Base-by-base conservation (phyloP, 2,113 vertebrate species). In the Melospiza georgiana region DNA sequence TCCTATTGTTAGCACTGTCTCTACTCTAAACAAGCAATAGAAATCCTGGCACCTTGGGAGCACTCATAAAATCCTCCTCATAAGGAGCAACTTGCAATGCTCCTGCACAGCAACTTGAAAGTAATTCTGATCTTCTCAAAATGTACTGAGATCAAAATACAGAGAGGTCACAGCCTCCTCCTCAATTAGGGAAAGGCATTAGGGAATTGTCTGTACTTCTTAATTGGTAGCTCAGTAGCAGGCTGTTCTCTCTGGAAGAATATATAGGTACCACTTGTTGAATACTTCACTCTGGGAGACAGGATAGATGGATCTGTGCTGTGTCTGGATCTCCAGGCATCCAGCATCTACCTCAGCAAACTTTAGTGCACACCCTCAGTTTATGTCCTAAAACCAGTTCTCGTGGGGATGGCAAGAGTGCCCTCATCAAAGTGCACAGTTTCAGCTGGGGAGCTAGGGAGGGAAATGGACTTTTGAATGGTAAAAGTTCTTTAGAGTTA, bases 341-440 rank as follows among this genome's bases (percentile, higher is more conserved):
- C 54, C 63, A 73, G 25, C 33, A 83, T 7, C 24, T 57, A 28
- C 57, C 22, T 48, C 58, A 65, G 33, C 35, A 79, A 46, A 10
- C 9, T 77, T 93, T 59, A 21, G 39, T 67, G 13, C 21, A 43
- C 11, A 55, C 5, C 12, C 4, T 33, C 65, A 55, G 11, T 72
- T 84, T 61, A 28, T 44, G 8, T 39, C 39, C 62, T 52, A 44
- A 57, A 84, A 65, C 5, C 13, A 24, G 43, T 28, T 49, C 6
- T 66, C 0, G 0, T 49, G 12, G 24, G n/a, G 6, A 28, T 33
- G 20, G 18, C 55, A 77, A 49, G 55, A 35, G 9, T 46, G 39
- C 2, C 55, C 15, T 74, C 23, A 16, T 37, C 48, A 44, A 3
- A 57, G 19, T 30, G 31, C 18, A 49, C 8, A 19, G 23, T 55